These are phyloP conservation scores for Achroia grisella DNA, from an alignment of 1,140 invertebrate species.

Conservation along the genomic window DNA sequence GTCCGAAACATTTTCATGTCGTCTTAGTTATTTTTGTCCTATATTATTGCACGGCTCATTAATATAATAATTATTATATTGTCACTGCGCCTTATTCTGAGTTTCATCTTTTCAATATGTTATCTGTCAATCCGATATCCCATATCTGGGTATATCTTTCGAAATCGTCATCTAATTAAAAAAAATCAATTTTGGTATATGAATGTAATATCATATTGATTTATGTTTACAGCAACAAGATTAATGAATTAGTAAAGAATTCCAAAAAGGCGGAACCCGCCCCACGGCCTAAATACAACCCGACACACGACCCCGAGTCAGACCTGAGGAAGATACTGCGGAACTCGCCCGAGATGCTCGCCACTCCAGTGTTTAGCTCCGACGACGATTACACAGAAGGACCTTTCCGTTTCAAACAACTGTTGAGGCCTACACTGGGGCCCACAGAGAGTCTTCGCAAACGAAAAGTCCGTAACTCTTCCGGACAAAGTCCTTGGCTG, in stretches of 20 bases:
- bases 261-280: conserved; percentile 46
- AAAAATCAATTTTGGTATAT: too few species aligned
- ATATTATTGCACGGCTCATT: too few species aligned
- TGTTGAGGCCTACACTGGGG: conserved; percentile 79
- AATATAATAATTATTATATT: too few species aligned
- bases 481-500: conserved; percentile 56
- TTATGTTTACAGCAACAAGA: conserved; percentile 64
- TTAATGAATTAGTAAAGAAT: conserved; percentile 62
- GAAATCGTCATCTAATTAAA: too few species aligned
- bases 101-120: too few species aligned
- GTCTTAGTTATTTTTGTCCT: too few species aligned
- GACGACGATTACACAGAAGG: conserved; percentile 76
- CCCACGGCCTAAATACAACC: conserved; percentile 43
- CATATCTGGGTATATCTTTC: too few species aligned
- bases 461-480: conserved; percentile 71
- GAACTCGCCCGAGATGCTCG: conserved; percentile 67
- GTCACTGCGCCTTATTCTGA: too few species aligned
- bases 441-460: conserved; percentile 83
- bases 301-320: conserved; percentile 53
- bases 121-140: too few species aligned
- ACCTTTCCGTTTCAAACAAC: conserved; percentile 81
- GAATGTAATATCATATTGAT: conserved; percentile 2
- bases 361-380: conserved; percentile 53
- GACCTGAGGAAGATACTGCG: conserved; percentile 69
- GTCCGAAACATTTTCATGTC: too few species aligned